Percentiles rank a stretch among this genome's conserved stretches.
Conservation (phyloP, 2,113 vertebrate species). For the Phocoena sinus region DNA sequence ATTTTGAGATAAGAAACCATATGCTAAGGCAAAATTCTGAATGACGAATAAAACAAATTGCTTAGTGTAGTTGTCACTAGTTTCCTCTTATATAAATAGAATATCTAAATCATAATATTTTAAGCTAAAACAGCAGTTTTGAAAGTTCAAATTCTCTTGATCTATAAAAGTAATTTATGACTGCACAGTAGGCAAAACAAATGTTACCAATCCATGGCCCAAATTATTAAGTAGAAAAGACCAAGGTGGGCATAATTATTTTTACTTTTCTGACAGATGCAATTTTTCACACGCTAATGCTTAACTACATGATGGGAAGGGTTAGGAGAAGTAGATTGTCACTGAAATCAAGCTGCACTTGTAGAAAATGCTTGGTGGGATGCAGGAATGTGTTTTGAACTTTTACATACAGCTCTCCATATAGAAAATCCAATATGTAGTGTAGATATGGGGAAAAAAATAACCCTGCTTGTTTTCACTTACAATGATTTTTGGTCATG, state of each 20-base stretch:
- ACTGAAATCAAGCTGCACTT: not conserved
- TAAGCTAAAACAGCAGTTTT: conserved; percentile 82
- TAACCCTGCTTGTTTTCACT: not conserved
- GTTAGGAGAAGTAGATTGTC: conserved; percentile 44
- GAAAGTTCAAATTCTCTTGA: conserved; percentile 85
- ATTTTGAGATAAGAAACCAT: conserved; percentile 49
- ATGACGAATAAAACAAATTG: conserved; percentile 37
- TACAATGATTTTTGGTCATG: not conserved
- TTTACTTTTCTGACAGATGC: conserved; percentile 78
- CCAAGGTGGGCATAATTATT: conserved; percentile 79
- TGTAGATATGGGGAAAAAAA: not conserved
- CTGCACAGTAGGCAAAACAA: conserved; percentile 79
- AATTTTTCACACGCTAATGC: conserved; percentile 79
- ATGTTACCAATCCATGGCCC: conserved; percentile 82
- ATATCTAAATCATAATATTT: conserved; percentile 70
- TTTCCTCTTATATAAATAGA: conserved; percentile 45
- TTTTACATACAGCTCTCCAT: not conserved
- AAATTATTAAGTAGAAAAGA: conserved; percentile 82
- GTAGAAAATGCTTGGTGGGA: not conserved
- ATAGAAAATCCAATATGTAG: not conserved
- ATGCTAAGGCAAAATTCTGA: conserved; percentile 40
- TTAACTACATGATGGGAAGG: conserved; percentile 32
- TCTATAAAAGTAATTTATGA: conserved; percentile 88
- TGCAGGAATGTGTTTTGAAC: not conserved
- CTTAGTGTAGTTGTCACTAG: conserved; percentile 37